Evolutionary conservation across 2,113 vertebrate genomes (phyloP), one percentile per base, ranked within the genome.

Genomic region (Otocyon megalotis): DNA sequence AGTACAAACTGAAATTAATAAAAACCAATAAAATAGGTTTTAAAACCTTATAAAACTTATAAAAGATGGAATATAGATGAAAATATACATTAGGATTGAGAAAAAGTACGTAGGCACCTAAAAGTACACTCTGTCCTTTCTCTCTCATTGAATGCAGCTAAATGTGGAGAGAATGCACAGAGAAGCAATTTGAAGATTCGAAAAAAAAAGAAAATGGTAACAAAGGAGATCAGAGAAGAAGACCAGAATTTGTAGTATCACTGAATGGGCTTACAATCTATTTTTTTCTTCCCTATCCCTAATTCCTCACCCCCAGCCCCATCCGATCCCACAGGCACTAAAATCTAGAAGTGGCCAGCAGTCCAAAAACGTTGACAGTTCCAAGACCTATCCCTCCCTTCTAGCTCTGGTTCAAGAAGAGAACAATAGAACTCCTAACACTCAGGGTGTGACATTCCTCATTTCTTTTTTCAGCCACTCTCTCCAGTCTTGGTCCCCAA

Each of bases 221-320:
- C 5, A 35, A 35, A 9, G 5, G 37, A 65, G 22, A 43, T 63
- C 19, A 30, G 8, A 8, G 15, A 85, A 69, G 32, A 79, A 56
- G 37, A 85, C 3, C 58, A 77, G 69, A 82, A 93, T 76, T 35
- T 83, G 22, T 32, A 83, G 3, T 63, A 54, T 72, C 10, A 63
- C 19, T n/a, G 30, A 80, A 35, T 72, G 17, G 69, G 16, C 53
- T 62, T 88, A 28, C 15, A 8, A 88, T 62, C 72, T 88, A 60
- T 50, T 81, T 30, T 88, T 80, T 60, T 13, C 24, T 28, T 26
- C 11, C 12, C 6, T 24, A 50, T 81, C 32, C 12, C 16, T 65
- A 1, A 69, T 26, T 17, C 3, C 1, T 50, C 12, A 8, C 43
- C 20, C 10, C 13, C 6, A 26, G 2, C 2, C 11, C 13, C 12